Percentiles rank a stretch among this genome's conserved stretches.
Conservation (phyloP, 2,113 vertebrate species). For the Ranitomeya variabilis region DNA sequence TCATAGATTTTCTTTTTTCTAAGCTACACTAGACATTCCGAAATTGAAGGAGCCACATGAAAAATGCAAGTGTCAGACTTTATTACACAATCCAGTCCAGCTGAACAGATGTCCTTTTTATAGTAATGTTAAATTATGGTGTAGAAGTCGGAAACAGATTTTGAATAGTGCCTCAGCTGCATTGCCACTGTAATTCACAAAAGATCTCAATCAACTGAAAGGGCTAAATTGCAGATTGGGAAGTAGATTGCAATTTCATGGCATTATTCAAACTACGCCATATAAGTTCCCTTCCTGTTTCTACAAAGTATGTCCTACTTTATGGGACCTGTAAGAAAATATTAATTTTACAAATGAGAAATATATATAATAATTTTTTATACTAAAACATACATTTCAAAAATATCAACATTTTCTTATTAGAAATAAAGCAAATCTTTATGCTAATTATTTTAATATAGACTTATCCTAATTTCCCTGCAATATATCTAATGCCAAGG, state of each 20-base stretch:
- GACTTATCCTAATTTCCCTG: not conserved
- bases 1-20: not conserved
- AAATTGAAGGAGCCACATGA: not conserved
- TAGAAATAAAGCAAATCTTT: too few relatives aligned
- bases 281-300: not conserved
- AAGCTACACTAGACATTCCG: not conserved
- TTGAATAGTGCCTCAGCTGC: conserved; percentile 48
- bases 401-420: too few relatives aligned
- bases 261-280: conserved; percentile 9
- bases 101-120: conserved; percentile 49
- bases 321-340: conserved; percentile 1
- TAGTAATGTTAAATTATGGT: conserved; percentile 54
- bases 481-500: not conserved
- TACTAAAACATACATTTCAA: not conserved
- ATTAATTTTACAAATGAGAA: not conserved
- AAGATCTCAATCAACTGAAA: conserved; percentile 42
- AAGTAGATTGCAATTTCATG: conserved; percentile 17
- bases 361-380: not conserved
- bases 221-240: conserved; percentile 36
- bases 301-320: not conserved
- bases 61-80: conserved; percentile 17
- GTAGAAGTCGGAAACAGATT: conserved; percentile 47
- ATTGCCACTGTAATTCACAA: conserved; percentile 42
- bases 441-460: not conserved
- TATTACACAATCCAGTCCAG: conserved; percentile 10